Conservation (phyloP, 1,140 invertebrate species). For the Tetramorium parvispinum region DNA sequence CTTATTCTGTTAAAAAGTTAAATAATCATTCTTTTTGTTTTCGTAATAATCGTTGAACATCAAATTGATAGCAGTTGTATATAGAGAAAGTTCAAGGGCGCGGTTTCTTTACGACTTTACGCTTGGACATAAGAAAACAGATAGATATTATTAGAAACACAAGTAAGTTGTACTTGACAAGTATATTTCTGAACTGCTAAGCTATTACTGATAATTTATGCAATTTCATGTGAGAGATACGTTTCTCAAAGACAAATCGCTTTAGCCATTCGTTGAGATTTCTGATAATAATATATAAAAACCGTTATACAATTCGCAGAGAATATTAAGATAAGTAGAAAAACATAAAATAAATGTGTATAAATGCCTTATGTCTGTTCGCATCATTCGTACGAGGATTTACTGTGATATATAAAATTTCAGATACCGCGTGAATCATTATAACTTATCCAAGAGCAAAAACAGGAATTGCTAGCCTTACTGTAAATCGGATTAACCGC, state of each 20-base stretch:
- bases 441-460: neutral
- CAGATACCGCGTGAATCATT: neutral
- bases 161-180: slow-evolving; percentile 2
- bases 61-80: neutral
- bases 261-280: neutral
- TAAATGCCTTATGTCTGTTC: neutral
- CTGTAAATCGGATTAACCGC: slow-evolving; percentile 2
- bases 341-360: neutral
- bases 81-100: slow-evolving; percentile 31
- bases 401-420: slow-evolving; percentile 5
- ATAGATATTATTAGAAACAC: slow-evolving; percentile 13
- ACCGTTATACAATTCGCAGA: neutral
- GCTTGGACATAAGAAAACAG: slow-evolving; percentile 10
- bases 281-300: neutral
- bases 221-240: neutral
- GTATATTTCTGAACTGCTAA: neutral
- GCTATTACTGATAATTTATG: slow-evolving; percentile 19
- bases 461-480: neutral
- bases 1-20: neutral
- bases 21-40: neutral
- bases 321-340: neutral
- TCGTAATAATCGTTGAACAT: neutral
- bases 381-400: neutral
- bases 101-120: neutral
- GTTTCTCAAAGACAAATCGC: neutral